Conservation (phyloP, 2,888 invertebrate genomes). For the Meta bourneti region DNA sequence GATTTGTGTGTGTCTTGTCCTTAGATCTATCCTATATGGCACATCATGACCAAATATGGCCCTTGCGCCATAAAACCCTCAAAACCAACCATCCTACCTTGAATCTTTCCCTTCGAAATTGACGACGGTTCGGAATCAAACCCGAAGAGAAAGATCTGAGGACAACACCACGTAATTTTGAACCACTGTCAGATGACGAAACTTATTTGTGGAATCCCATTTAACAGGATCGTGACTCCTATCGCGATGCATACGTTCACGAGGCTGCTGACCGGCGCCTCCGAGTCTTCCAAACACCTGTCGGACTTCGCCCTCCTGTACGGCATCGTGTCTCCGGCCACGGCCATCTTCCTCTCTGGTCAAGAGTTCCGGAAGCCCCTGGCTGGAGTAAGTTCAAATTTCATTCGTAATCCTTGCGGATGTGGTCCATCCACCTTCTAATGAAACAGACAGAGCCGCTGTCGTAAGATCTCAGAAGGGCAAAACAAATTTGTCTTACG, state of each 20-base stretch:
- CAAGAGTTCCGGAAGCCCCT: slow-evolving; percentile 58
- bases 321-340: slow-evolving; percentile 62
- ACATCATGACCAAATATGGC: too few relatives aligned
- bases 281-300: slow-evolving; percentile 24
- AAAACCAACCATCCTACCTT: too few relatives aligned
- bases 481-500: background rate
- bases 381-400: slow-evolving; percentile 36
- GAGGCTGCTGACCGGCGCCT: background rate
- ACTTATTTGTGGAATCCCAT: background rate
- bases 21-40: too few relatives aligned
- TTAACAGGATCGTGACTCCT: slow-evolving; percentile 56
- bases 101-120: too few relatives aligned
- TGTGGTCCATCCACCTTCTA: background rate
- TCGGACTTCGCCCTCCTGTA: slow-evolving; percentile 62
- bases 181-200: too few relatives aligned
- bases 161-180: too few relatives aligned
- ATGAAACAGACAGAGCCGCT: background rate
- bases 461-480: too few relatives aligned
- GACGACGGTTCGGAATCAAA: too few relatives aligned
- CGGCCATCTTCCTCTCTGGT: slow-evolving; percentile 52
- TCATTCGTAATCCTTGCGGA: background rate
- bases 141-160: too few relatives aligned
- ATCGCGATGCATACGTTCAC: slow-evolving; percentile 39
- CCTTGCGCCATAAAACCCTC: too few relatives aligned
- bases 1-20: too few relatives aligned